phyloP scores from a whole-genome alignment of 2,797 vertebrate genomes.

The Erethizon dorsatum region DNA sequence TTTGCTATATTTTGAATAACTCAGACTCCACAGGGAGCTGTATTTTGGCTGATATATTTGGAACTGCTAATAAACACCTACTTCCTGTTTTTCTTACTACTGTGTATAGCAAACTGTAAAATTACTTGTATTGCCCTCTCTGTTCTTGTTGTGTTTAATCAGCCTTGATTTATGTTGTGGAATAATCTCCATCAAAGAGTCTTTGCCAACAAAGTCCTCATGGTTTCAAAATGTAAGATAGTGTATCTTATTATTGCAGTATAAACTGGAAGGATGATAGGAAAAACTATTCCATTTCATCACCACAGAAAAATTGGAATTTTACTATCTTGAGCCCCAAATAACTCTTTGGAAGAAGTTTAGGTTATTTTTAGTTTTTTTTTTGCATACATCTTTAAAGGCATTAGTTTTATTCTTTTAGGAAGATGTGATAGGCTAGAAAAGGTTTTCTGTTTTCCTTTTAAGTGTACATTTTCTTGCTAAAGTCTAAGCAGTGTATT shows the following conservation, averaged over 20 bases:
- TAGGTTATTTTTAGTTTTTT: constrained; percentile 61
- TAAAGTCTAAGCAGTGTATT: not conserved
- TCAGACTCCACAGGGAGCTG: constrained; percentile 90
- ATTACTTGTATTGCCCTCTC: constrained; percentile 87
- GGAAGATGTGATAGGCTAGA: constrained; percentile 18
- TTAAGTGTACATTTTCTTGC: constrained; percentile 53
- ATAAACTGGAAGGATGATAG: constrained; percentile 67
- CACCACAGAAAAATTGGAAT: constrained; percentile 73
- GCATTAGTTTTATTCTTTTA: constrained; percentile 70
- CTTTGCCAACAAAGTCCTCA: constrained; percentile 86
- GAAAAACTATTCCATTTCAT: constrained; percentile 80
- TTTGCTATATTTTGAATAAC: constrained; percentile 90
- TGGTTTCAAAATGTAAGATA: constrained; percentile 84
- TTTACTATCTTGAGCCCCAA: constrained; percentile 61
- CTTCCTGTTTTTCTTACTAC: constrained; percentile 93
- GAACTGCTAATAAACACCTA: constrained; percentile 91
- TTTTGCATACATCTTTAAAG: constrained; percentile 63
- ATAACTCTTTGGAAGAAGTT: constrained; percentile 73
- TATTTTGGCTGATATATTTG: constrained; percentile 92
- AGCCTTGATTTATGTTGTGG: constrained; percentile 79
- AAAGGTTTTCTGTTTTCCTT: constrained; percentile 46
- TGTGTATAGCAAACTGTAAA: constrained; percentile 89
- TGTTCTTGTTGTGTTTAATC: constrained; percentile 78
- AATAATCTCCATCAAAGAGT: constrained; percentile 72
- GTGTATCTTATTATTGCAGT: constrained; percentile 77